Evolutionary conservation across 2,113 vertebrate genomes (phyloP).

Genomic region (Plestiodon gilberti): DNA sequence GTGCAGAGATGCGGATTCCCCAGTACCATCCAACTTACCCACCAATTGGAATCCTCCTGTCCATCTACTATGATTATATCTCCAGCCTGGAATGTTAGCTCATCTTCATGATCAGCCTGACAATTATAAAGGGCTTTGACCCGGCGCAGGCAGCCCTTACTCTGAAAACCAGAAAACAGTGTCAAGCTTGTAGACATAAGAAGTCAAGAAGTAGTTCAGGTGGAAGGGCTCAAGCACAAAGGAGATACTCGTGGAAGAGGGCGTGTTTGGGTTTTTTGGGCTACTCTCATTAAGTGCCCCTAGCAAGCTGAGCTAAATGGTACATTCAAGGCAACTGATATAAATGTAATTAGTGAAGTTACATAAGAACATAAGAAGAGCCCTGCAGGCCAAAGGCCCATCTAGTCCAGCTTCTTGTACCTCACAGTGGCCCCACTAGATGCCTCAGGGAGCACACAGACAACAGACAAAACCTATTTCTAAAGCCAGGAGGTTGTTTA

Average conservation of each 20-base stretch:
- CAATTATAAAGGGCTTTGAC: constrained; percentile 74
- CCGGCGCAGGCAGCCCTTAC: constrained; percentile 51
- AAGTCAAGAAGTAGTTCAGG: neutral
- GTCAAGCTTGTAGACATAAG: neutral
- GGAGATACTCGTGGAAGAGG: neutral
- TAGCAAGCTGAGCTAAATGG: neutral
- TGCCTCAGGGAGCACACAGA: no score
- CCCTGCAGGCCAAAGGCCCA: no score
- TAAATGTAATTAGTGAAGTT: neutral
- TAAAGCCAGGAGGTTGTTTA: no score
- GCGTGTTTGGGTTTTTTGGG: neutral
- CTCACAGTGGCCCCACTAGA: no score
- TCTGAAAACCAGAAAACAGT: constrained; percentile 43
- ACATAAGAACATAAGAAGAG: no score
- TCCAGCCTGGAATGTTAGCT: constrained; percentile 74
- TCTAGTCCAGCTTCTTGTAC: no score
- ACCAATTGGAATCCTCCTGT: constrained; percentile 77
- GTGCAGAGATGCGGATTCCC: neutral
- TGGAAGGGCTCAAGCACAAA: neutral
- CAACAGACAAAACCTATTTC: no score
- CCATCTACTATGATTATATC: constrained; percentile 73
- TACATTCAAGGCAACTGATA: neutral
- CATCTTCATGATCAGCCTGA: constrained; percentile 74
- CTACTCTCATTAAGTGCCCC: neutral
- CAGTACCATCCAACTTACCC: constrained; percentile 65